phyloP scores from a whole-genome alignment of 2,113 vertebrate species.

The Corynorhinus townsendii region DNA sequence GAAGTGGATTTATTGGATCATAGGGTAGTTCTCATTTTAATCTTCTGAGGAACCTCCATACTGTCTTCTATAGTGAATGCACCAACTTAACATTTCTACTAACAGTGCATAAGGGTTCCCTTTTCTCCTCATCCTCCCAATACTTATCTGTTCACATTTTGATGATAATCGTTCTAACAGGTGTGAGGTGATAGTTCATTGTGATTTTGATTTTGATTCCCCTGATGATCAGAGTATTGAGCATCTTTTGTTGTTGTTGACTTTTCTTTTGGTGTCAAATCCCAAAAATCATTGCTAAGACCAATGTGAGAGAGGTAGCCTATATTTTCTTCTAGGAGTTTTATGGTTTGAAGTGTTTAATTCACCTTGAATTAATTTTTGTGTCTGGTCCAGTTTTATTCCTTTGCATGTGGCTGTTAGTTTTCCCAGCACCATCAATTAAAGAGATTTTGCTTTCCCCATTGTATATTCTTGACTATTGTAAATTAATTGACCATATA shows the following conservation, averaged over 20 bases:
- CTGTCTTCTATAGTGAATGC: neutral
- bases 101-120: neutral
- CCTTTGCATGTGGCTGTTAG: neutral
- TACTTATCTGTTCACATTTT: neutral
- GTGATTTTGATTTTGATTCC: neutral
- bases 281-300: neutral
- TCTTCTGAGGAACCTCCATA: neutral
- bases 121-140: neutral
- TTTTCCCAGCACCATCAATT: neutral
- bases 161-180: neutral
- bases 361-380: neutral
- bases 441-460: neutral
- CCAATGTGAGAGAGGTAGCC: neutral
- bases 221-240: neutral
- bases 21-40: neutral
- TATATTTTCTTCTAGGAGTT: neutral
- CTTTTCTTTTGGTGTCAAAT: neutral
- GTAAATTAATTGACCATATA: neutral
- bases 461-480: neutral
- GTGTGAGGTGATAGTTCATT: neutral
- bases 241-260: neutral
- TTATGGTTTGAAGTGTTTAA: neutral
- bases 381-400: neutral
- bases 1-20: neutral
- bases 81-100: neutral